A percentile compares a stretch with the other conserved stretches of the same genome.
Conservation (phyloP, 2,797 vertebrate genomes). For the Otolemur crassicaudatus region DNA sequence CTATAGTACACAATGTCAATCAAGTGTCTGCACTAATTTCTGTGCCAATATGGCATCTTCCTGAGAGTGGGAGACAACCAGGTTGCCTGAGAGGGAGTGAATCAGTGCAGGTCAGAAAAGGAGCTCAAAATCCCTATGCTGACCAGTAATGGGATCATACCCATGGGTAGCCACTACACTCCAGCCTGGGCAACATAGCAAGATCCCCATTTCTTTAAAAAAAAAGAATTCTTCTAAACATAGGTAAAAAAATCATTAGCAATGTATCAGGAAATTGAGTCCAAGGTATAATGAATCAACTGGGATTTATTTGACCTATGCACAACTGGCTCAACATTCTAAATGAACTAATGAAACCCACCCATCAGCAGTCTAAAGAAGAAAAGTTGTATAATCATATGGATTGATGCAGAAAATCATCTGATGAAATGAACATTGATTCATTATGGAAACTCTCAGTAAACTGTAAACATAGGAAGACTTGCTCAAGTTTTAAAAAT, state of each 20-base stretch:
- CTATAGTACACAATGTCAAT: no score
- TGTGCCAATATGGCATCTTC: no score
- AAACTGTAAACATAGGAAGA: background rate
- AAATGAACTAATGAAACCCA: background rate
- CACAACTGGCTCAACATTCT: background rate
- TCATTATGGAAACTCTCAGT: background rate
- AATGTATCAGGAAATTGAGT: background rate
- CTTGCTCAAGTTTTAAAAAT: background rate
- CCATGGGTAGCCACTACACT: no score
- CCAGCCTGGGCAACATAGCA: no score
- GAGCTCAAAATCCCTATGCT: no score
- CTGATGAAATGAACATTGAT: background rate
- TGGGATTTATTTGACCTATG: background rate
- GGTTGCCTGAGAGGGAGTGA: no score
- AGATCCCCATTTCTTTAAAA: no score
- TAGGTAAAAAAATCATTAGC: background rate
- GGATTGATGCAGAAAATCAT: background rate
- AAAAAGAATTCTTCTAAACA: no score
- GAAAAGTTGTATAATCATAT: background rate
- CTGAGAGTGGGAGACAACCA: no score
- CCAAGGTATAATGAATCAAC: background rate
- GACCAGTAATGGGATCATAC: no score
- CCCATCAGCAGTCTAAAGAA: slow-evolving; percentile 10
- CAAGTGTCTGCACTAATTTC: no score
- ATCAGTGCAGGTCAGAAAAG: no score